phyloP scores from a whole-genome alignment of 2,113 vertebrate species.

The Grallaria varia region DNA sequence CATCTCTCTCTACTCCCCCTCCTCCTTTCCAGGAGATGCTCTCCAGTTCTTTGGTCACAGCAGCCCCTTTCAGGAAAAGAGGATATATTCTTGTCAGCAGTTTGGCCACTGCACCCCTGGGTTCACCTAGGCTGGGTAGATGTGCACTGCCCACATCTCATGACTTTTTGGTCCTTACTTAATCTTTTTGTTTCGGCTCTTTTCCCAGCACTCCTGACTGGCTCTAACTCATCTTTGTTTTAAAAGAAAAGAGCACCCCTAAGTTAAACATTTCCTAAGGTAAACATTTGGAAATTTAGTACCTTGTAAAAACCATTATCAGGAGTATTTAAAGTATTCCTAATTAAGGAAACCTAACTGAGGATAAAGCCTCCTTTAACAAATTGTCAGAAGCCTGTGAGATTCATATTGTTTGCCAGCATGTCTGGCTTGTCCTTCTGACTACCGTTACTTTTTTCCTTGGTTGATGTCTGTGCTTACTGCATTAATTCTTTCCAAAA shows the following conservation, averaged over 20 bases:
- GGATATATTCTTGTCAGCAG: background rate
- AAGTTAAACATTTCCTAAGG: no score
- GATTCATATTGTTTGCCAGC: background rate
- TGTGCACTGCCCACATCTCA: background rate
- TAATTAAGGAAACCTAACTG: background rate
- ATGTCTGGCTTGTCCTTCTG: background rate
- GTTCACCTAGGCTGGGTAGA: background rate
- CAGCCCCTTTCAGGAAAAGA: background rate
- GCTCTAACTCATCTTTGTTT: background rate
- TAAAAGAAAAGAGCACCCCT: background rate
- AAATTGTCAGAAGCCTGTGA: background rate
- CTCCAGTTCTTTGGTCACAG: background rate
- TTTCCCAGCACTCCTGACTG: background rate
- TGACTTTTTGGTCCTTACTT: background rate
- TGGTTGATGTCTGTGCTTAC: background rate
- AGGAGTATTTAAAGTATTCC: background rate
- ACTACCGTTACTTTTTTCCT: background rate
- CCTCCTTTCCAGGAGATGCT: background rate
- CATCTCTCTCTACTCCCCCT: background rate
- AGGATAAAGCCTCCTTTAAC: background rate
- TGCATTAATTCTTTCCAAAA: background rate
- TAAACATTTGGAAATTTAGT: background rate
- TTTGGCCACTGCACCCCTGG: background rate
- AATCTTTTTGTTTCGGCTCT: background rate
- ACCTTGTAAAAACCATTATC: background rate